Evolutionary conservation across 2,888 invertebrate species (phyloP), one percentile per base, ranked within the genome.

Genomic region (Cataglyphis cursor): DNA sequence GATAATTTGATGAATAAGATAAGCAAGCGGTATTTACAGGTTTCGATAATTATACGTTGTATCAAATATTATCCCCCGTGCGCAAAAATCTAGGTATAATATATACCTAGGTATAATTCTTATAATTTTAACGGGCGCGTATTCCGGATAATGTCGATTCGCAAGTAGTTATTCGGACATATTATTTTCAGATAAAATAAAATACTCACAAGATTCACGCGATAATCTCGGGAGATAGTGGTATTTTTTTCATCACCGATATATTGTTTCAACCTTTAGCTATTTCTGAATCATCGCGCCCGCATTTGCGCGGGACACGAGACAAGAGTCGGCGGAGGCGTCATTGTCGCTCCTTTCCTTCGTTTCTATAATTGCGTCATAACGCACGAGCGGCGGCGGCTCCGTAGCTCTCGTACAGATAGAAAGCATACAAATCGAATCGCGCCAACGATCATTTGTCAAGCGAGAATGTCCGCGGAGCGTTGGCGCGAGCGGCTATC

Each of bases 381-480:
- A 70, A 41, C 73, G 85, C 28, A 61, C 68, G 86, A 86, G 78
- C 84, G 81, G 73, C 75, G 62, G 80, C 61, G 81, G 76, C 83
- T 66, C 76, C 59, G 74, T 38, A 54, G 28, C 82, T 84, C 74
- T 85, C 74, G 70, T 70, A 81, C 72, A 66, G 78, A 82, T 90
- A 88, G 92, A 90, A 91, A 90, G 92, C 92, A 90, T 89, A 90
- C 92, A 89, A 91, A 92, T 92, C 90, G 88, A 86, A 90, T 76
- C 83, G 87, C 84, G 87, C 83, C 89, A 84, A 83, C 87, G 90
- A 90, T 92, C 91, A 92, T 92, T 92, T 90, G 92, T 92, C 91
- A 92, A 88, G 84, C 81, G 75, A 66, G 86, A 88, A 87, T 86
- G 89, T 86, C 83, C 84, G 85, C 70, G 86, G 59, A 81, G 81